These are phyloP conservation scores for Tetheella fluctuosa DNA, from an alignment of 2,888 invertebrate species.

Conservation along the genomic window DNA sequence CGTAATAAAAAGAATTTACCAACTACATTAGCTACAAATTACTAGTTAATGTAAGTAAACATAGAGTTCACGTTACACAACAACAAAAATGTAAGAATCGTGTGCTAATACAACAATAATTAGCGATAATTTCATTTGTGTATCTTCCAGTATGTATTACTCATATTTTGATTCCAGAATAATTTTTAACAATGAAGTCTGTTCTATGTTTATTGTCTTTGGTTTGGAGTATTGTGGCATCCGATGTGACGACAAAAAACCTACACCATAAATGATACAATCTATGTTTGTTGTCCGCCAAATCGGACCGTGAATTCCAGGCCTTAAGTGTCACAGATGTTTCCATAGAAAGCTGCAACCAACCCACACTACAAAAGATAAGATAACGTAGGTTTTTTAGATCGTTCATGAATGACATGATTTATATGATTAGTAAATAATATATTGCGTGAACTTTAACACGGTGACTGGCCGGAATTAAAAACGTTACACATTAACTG, in stretches of 20 bases:
- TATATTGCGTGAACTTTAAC: background rate
- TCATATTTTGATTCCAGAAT: background rate
- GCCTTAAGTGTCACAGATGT: no score
- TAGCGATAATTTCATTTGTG: background rate
- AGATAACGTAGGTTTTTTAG: no score
- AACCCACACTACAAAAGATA: no score
- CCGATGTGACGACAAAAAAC: no score
- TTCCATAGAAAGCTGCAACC: no score
- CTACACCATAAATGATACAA: no score
- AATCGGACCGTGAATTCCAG: no score
- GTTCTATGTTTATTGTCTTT: background rate
- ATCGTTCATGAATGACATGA: background rate
- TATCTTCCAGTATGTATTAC: background rate
- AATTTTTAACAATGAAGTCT: background rate
- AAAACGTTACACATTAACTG: background rate
- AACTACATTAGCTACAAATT: no score
- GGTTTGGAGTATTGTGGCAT: no score
- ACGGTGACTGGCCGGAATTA: background rate
- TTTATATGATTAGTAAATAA: background rate
- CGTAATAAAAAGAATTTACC: no score
- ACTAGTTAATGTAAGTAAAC: background rate
- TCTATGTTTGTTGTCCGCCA: no score
- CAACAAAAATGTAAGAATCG: background rate
- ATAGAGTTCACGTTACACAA: background rate
- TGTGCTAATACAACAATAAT: conserved; percentile 3